phyloP scores from a whole-genome alignment of 1,140 invertebrate species.

The Drosophila subpulchrella region DNA sequence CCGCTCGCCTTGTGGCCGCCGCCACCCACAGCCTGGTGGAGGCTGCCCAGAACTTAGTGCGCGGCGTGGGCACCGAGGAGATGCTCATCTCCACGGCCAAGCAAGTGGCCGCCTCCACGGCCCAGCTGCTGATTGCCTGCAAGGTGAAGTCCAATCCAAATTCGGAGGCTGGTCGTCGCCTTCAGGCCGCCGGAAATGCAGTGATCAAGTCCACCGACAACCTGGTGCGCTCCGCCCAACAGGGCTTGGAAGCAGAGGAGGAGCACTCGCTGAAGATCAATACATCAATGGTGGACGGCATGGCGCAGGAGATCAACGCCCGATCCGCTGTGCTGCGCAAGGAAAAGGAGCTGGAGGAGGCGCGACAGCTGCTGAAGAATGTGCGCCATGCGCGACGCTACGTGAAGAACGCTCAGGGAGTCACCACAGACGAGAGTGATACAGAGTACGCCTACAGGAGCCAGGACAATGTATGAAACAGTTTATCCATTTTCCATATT shows the following conservation, averaged over 20 bases:
- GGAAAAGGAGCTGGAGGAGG: constrained; percentile 96
- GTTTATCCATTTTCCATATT: constrained; percentile 2
- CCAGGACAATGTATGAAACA: constrained; percentile 82
- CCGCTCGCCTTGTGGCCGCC: constrained; percentile 97
- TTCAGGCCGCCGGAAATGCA: constrained; percentile 97
- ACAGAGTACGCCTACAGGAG: constrained; percentile 83
- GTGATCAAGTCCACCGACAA: constrained; percentile 99
- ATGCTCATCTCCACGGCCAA: constrained; percentile 98
- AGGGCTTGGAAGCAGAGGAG: constrained; percentile 96
- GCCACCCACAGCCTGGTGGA: constrained; percentile 99
- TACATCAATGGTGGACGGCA: constrained; percentile 95
- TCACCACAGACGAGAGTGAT: constrained; percentile 87
- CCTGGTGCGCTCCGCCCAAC: constrained; percentile 96
- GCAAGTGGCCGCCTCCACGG: constrained; percentile 98
- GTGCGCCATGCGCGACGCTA: constrained; percentile 94
- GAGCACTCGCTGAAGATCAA: constrained; percentile 95
- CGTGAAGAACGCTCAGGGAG: constrained; percentile 86
- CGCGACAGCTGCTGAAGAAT: constrained; percentile 93
- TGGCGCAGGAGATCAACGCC: constrained; percentile 96
- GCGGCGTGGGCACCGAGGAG: constrained; percentile 97
- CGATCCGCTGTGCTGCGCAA: constrained; percentile 95
- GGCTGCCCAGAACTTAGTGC: constrained; percentile 98
- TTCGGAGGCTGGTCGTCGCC: constrained; percentile 95
- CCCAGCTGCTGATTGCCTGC: constrained; percentile 98
- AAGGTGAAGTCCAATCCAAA: constrained; percentile 98